A percentile compares a stretch with the other conserved stretches of the same genome.
phyloP scores from a whole-genome alignment of 2,113 vertebrate species.

The Hucho hucho region DNA sequence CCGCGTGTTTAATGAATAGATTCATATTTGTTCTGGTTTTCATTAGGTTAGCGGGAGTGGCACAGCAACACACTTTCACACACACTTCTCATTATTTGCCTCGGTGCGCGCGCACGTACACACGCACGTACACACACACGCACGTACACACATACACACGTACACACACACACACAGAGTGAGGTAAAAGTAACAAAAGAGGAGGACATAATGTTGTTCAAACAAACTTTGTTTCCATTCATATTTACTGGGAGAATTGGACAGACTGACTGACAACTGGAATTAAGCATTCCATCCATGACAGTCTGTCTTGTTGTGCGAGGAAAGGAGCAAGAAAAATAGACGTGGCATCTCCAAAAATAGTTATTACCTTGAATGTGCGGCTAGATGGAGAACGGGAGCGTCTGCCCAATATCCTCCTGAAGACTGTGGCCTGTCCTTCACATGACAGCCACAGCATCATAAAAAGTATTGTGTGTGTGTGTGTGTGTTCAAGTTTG shows the following conservation, averaged over 20 bases:
- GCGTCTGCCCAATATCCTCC: conserved; percentile 67
- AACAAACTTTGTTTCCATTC: no score
- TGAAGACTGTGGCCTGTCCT: conserved; percentile 65
- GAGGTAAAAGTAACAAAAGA: no score
- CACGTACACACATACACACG: conserved; percentile 9
- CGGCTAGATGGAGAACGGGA: conserved; percentile 51
- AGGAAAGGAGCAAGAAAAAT: conserved; percentile 31
- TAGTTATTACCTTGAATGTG: conserved; percentile 65
- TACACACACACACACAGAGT: neutral
- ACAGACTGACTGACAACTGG: conserved; percentile 59
- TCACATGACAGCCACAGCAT: conserved; percentile 41
- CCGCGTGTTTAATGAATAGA: conserved; percentile 79
- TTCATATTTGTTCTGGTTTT: conserved; percentile 75
- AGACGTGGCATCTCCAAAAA: conserved; percentile 54
- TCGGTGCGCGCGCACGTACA: neutral
- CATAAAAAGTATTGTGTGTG: conserved; percentile 4
- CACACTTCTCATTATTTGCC: conserved; percentile 12
- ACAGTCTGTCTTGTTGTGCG: conserved; percentile 39
- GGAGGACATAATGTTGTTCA: no score
- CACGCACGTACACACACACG: conserved; percentile 9
- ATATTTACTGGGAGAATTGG: conserved; percentile 50
- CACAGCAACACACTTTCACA: conserved; percentile 36
- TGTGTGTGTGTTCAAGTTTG: conserved; percentile 10
- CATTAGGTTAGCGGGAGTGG: conserved; percentile 36
- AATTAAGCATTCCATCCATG: conserved; percentile 56